Evolutionary conservation across 64 coral and sea anemone genomes (phyloP).

Genomic region (Porites lutea): DNA sequence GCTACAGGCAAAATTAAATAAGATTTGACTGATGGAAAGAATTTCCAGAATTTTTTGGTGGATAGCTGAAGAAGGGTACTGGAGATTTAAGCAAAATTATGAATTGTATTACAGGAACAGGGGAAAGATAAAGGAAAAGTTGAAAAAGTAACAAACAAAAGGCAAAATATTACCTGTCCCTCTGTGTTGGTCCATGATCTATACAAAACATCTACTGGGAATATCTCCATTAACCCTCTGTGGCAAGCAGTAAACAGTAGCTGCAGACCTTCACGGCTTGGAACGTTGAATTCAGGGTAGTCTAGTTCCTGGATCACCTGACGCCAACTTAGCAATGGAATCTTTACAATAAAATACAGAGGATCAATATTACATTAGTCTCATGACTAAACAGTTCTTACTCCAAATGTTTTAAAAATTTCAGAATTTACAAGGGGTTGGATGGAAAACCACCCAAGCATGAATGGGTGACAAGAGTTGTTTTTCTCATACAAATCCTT

Average conservation of each 20-base stretch:
- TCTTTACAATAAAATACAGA: conserved; percentile 40
- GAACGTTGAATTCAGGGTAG: conserved; percentile 88
- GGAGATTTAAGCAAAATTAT: too few relatives aligned
- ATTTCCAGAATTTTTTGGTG: too few relatives aligned
- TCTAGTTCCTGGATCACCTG: conserved; percentile 90
- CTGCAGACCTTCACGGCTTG: conserved; percentile 77
- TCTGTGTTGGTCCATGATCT: conserved; percentile 93
- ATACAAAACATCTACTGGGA: conserved; percentile 88
- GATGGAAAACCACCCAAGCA: too few relatives aligned
- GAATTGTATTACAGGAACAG: not conserved
- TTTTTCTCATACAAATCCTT: too few relatives aligned
- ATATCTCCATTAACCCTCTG: conserved; percentile 82
- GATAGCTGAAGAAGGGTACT: too few relatives aligned
- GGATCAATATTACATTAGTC: not conserved
- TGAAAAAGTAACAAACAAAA: not conserved
- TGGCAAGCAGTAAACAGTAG: conserved; percentile 77
- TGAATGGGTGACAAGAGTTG: too few relatives aligned
- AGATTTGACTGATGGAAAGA: too few relatives aligned
- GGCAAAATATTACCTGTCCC: conserved; percentile 71
- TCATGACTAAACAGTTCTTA: not conserved
- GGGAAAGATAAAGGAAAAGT: not conserved
- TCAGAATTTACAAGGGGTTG: too few relatives aligned
- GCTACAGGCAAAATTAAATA: too few relatives aligned
- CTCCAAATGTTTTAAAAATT: not conserved
- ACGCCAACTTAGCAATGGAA: conserved; percentile 80